Evolutionary conservation across 2,797 vertebrate genomes (phyloP), one percentile per base, ranked within the genome.

Genomic region (Meda fulgida): DNA sequence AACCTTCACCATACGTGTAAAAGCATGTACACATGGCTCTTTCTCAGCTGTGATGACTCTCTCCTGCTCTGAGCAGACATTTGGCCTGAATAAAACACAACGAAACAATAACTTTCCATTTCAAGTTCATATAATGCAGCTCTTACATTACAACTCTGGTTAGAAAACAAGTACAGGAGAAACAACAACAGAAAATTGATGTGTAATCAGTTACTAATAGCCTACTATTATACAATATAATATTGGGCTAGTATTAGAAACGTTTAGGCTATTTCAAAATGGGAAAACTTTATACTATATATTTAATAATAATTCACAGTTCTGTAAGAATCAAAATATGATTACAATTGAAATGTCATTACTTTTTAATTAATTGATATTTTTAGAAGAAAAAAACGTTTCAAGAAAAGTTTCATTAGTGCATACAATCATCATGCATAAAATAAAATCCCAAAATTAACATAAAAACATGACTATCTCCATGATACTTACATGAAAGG

Each of bases 51-150:
- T 91, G 4, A 94, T 38, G 0, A 78, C 87, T 89, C 94, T 90
- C 88, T 94, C 88, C 88, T 43, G 91, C 81, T 92, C 91, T 0
- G 88, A 84, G 0, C 96, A 96, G 34, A 96, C 95, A 0, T 96
- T 95, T 0, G 94, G 93, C 95, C 96, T 96, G 26, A 83, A 65
- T 5, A 65, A 71, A 58, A n/a, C 16, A 60, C 10, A 40, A 55
- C 14, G 2, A 16, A 67, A 77, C 1, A 66, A 29, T 21, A 10
- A 60, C 6, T 79, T 79, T 79, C 2, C 6, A 72, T 71, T 72
- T 36, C 11, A 80, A 29, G 38, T 46, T 16, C 29, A 78, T 43
- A 46, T 43, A 46, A 16, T 19, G 18, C 1, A 23, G 23, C 16
- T 40, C 18, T 34, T 53, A 19, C 16, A 55, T 76, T 16, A 51